phyloP scores from a whole-genome alignment of 2,113 vertebrate genomes.

The Periophthalmus modestus region DNA sequence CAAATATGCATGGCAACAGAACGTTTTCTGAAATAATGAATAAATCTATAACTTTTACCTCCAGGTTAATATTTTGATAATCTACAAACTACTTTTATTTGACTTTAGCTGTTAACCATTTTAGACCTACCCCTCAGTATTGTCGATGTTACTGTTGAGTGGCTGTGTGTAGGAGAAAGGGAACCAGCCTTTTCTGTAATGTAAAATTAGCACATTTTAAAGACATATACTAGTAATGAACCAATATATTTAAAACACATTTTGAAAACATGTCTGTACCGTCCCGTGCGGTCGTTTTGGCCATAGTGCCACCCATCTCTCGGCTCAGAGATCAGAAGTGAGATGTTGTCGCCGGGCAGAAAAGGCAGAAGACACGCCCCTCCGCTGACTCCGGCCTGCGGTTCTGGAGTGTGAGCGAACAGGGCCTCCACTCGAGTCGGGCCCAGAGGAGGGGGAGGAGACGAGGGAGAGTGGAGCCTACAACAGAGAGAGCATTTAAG shows the following conservation, averaged over 20 bases:
- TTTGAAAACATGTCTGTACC: constrained; percentile 54
- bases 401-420: constrained; percentile 71
- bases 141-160: constrained; percentile 63
- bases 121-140: constrained; percentile 66
- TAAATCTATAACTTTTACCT: too few species aligned
- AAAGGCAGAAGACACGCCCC: constrained; percentile 81
- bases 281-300: constrained; percentile 81
- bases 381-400: constrained; percentile 44
- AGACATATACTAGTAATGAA: not conserved
- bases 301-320: constrained; percentile 87
- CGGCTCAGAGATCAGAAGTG: constrained; percentile 82
- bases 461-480: constrained; percentile 81
- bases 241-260: not conserved
- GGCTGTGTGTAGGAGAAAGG: constrained; percentile 85
- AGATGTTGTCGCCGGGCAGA: constrained; percentile 77
- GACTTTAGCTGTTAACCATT: not conserved
- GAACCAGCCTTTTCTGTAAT: constrained; percentile 85
- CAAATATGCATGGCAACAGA: too few species aligned
- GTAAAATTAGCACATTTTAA: constrained; percentile 12
- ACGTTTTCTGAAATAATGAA: too few species aligned
- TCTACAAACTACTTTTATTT: not conserved
- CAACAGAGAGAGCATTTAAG: not conserved
- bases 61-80: too few species aligned
- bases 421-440: constrained; percentile 69
- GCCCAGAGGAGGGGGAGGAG: constrained; percentile 69